Percentiles rank a stretch among this genome's conserved stretches.
phyloP scores from a whole-genome alignment of 2,113 vertebrate genomes.

The Notothenia rossii region DNA sequence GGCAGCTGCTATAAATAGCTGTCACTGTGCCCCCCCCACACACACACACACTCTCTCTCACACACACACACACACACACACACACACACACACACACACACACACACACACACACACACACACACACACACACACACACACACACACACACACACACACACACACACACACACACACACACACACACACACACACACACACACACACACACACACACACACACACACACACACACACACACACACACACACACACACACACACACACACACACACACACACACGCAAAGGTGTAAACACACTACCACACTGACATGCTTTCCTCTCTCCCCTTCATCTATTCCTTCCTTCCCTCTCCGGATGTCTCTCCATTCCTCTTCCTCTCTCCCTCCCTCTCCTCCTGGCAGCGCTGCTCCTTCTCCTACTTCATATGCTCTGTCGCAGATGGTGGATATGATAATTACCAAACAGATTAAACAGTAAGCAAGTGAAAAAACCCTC shows the following conservation, averaged over 20 bases:
- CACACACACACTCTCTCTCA: no score
- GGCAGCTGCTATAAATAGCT: conserved; percentile 66
- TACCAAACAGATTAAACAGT: conserved; percentile 59
- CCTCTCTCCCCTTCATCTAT: neutral
- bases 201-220: conserved; percentile 28
- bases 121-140: conserved; percentile 11
- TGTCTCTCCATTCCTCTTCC: conserved; percentile 10
- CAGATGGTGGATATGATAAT: conserved; percentile 74
- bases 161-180: conserved; percentile 31
- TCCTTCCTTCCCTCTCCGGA: neutral
- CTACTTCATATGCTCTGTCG: conserved; percentile 60
- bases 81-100: conserved; percentile 50
- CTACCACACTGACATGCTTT: conserved; percentile 11
- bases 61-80: conserved; percentile 23
- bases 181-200: conserved; percentile 1
- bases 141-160: conserved; percentile 18
- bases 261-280: conserved; percentile 17
- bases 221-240: conserved; percentile 21
- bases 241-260: conserved; percentile 8
- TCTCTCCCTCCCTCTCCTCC: conserved; percentile 39
- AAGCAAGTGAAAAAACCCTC: conserved; percentile 43
- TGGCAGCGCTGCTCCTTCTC: conserved; percentile 55
- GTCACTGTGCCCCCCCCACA: conserved; percentile 4
- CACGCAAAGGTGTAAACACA: conserved; percentile 11
- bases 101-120: neutral